Conservation (phyloP, 2,797 vertebrate genomes). For the Picus viridis region DNA sequence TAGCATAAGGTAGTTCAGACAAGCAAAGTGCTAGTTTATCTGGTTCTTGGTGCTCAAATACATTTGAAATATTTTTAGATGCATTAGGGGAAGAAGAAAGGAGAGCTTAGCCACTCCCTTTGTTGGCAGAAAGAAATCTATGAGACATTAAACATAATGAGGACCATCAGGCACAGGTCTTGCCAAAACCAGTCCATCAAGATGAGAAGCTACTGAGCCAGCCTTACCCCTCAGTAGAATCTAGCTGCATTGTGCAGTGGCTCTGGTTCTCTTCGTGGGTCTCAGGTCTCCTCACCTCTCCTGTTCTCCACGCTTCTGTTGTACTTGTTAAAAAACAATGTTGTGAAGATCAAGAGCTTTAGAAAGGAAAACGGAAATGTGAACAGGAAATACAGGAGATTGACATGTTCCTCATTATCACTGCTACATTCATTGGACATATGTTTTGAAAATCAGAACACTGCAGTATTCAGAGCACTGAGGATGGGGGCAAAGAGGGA, state of each 20-base stretch:
- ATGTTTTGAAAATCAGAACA: constrained; percentile 65
- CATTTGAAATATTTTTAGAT: not conserved
- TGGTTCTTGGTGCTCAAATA: rapidly evolving
- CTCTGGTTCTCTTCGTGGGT: not conserved
- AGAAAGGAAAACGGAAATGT: constrained; percentile 56
- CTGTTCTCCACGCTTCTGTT: not conserved
- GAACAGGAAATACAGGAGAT: constrained; percentile 57
- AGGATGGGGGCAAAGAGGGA: not conserved
- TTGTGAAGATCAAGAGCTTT: constrained; percentile 54
- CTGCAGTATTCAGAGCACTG: not conserved
- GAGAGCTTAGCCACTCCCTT: not conserved
- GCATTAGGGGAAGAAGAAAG: not conserved
- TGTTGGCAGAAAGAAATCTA: not conserved
- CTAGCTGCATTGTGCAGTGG: not conserved
- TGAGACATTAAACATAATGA: not conserved
- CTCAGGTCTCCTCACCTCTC: constrained; percentile 19
- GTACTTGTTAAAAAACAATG: constrained; percentile 28
- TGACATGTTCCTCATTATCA: constrained; percentile 61
- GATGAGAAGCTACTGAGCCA: not conserved
- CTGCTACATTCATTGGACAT: constrained; percentile 44
- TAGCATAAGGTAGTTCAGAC: not conserved
- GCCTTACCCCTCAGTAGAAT: not conserved
- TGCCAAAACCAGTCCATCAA: not conserved
- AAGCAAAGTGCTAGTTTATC: not conserved
- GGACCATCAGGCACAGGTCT: rapidly evolving